Conservation (phyloP, 2,113 vertebrate species). For the Chlamydotis undulata region DNA sequence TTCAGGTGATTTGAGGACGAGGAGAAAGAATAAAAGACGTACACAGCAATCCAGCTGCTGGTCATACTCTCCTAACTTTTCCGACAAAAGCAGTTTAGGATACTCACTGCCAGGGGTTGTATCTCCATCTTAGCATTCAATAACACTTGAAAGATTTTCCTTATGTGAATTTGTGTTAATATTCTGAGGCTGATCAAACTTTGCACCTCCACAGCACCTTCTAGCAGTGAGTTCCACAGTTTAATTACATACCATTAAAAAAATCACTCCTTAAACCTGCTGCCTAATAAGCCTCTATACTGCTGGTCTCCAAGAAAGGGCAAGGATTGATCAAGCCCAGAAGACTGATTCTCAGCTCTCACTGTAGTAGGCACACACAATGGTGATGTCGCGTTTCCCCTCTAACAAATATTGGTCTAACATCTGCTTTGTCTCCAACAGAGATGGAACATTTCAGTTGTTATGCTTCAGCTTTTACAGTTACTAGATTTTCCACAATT, state of each 20-base stretch:
- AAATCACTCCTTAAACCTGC: background rate
- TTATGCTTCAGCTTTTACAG: background rate
- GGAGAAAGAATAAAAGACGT: background rate
- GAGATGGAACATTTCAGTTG: background rate
- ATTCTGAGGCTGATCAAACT: background rate
- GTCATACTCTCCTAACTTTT: background rate
- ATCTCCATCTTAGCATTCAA: background rate
- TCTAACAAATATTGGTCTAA: background rate
- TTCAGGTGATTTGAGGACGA: background rate
- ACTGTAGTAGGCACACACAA: background rate
- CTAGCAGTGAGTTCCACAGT: background rate
- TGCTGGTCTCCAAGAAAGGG: background rate
- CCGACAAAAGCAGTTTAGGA: background rate
- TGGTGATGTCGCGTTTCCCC: background rate
- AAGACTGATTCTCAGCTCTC: background rate
- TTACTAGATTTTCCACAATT: background rate
- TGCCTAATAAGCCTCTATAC: background rate
- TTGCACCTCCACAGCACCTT: background rate
- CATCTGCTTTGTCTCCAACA: background rate
- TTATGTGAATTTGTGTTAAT: background rate
- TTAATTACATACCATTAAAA: background rate
- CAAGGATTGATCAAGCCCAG: background rate
- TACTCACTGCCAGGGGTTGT: background rate
- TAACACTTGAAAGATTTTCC: background rate
- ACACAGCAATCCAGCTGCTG: background rate